Evolutionary conservation across 1,140 invertebrate species (phyloP).

Genomic region (Panagrolaimus sp.): DNA sequence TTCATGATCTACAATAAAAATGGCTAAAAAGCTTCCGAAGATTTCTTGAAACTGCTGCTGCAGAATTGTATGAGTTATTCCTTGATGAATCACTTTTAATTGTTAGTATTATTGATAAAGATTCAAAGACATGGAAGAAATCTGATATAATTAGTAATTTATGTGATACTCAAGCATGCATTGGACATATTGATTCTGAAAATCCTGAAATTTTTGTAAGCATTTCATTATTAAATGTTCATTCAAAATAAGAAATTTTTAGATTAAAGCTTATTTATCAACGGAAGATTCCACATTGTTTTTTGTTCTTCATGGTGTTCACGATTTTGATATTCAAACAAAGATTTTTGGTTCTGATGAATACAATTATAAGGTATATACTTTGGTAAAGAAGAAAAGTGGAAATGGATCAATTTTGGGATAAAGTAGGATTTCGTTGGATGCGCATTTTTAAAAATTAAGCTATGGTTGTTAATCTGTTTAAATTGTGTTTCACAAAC

Average conservation of each 20-base stretch:
- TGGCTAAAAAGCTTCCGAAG: too few species aligned
- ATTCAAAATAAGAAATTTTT: neutral
- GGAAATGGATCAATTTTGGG: too few species aligned
- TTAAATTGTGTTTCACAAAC: too few species aligned
- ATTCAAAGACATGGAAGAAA: slow-evolving; percentile 9
- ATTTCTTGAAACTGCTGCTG: too few species aligned
- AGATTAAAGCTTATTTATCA: neutral
- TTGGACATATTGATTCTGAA: neutral
- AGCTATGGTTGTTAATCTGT: too few species aligned
- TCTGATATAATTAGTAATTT: neutral
- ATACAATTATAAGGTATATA: neutral
- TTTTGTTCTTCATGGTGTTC: slow-evolving; percentile 2
- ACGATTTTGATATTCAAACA: neutral
- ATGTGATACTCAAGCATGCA: neutral
- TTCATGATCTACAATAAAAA: too few species aligned
- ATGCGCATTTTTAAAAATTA: too few species aligned
- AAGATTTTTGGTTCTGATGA: neutral
- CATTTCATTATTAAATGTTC: neutral
- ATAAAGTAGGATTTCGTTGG: too few species aligned
- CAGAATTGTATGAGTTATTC: too few species aligned
- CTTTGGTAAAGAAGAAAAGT: too few species aligned
- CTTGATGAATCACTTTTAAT: too few species aligned
- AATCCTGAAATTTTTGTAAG: neutral
- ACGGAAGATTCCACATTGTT: neutral
- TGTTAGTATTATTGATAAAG: slow-evolving; percentile 1